Base-by-base conservation (phyloP, 1,140 invertebrate genomes). In the Berghia stephanieae region DNA sequence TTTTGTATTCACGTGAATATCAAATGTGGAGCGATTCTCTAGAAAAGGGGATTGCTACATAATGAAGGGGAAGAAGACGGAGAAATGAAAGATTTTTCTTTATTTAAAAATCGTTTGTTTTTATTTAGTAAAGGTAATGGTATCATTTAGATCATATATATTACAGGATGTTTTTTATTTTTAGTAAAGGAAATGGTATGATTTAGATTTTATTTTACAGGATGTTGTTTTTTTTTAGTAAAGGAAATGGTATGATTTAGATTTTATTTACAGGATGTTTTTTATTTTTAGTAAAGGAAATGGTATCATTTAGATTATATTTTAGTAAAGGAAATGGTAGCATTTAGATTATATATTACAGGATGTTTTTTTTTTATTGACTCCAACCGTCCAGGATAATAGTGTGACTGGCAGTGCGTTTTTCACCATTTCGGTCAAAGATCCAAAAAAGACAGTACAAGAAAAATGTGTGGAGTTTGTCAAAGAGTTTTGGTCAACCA, bases 371-470 rank as follows among this genome's bases (percentile, higher is more conserved):
- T 36, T 16, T 42, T 75, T 31, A 43, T 63, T 21, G 42, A 36
- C 42, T 63, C 42, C 60, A 36, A 76, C n/a, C n/a, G n/a, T n/a
- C n/a, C n/a, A n/a, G 74, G 74, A 76, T 31, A 76, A 76, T 34
- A 67, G 42, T 16, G 24, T 76, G 3, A 76, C 68, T 60, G 74
- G 74, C 38, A 43, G 31, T 42, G 57, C 74, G 18, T 76, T 67
- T n/a, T 57, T 60, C 40, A 46, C 16, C 36, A 76, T 76, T 44
- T 46, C 63, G 52, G 55, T 49, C 18, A 66, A 68, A 31, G 68
- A 36, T 40, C 63, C 74, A 49, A 36, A 44, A 21, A 40, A 34
- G 8, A 76, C 60, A 66, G 66, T 76, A 46, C 57, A 75, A 66
- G 73, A 79, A 27, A 67, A 38, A 46, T 68, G 74, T 63, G 40